These are phyloP conservation scores for Drosophila subsilvestris DNA, from an alignment of 2,888 invertebrate genomes.

Conservation along the genomic window DNA sequence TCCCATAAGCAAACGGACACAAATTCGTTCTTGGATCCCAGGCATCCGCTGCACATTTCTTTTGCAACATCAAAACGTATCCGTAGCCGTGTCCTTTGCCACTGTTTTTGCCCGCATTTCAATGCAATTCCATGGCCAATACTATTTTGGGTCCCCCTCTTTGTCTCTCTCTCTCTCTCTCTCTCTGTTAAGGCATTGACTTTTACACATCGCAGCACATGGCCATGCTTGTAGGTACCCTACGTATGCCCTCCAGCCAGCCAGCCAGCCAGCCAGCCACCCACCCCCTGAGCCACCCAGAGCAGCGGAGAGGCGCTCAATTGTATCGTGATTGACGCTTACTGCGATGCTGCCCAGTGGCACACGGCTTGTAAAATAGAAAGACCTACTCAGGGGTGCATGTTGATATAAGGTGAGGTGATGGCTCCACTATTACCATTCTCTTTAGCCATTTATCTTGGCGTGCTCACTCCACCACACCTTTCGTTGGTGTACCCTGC, in stretches of 20 bases:
- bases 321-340: constrained; percentile 64
- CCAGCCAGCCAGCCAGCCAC: background rate
- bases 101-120: constrained; percentile 25
- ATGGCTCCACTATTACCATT: background rate
- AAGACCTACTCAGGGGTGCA: constrained; percentile 22
- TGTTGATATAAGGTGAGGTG: background rate
- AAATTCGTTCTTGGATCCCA: background rate
- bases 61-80: background rate
- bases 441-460: background rate
- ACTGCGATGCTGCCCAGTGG: background rate
- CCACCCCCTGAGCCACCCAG: constrained; percentile 23
- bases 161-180: constrained; percentile 2
- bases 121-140: constrained; percentile 66
- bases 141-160: constrained; percentile 47
- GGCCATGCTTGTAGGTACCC: constrained; percentile 40
- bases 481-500: background rate
- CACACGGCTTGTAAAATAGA: constrained; percentile 66
- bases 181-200: constrained; percentile 69
- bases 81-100: background rate
- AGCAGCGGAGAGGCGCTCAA: constrained; percentile 63
- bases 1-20: background rate
- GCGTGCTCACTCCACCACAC: background rate
- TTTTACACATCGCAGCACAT: constrained; percentile 78
- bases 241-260: background rate
- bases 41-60: background rate